Conservation (phyloP, 23 tunicate species). For the Ciona savignyi region DNA sequence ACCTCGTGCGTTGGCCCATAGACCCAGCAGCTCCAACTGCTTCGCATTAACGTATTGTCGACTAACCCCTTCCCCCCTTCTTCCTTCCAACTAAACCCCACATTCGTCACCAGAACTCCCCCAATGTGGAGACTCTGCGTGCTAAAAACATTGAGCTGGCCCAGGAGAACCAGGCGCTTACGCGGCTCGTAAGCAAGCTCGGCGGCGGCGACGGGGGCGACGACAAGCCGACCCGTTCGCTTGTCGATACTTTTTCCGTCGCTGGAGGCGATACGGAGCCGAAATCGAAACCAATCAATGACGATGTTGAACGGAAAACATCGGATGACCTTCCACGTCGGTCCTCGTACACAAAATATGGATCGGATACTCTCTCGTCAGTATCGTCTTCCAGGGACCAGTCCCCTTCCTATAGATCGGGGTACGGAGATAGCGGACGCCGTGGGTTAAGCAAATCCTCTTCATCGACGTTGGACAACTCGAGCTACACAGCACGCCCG, state of each 20-base stretch:
- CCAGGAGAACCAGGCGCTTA: slow-evolving; percentile 60
- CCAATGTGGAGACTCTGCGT: slow-evolving; percentile 18
- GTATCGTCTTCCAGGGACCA: neutral
- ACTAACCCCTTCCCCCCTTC: neutral
- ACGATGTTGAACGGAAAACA: neutral
- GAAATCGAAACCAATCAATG: neutral
- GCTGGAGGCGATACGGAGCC: neutral
- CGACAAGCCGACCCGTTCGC: neutral
- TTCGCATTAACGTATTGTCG: neutral
- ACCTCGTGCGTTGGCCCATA: no score
- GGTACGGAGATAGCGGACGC: neutral
- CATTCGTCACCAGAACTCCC: slow-evolving; percentile 32
- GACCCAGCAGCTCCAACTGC: neutral
- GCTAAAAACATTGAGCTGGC: slow-evolving; percentile 50
- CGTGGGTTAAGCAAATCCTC: neutral
- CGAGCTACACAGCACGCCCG: neutral
- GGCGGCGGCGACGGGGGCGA: slow-evolving; percentile 12
- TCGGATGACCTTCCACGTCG: neutral
- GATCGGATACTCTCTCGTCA: neutral
- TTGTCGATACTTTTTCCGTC: neutral
- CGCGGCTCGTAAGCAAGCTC: slow-evolving; percentile 42
- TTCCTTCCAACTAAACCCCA: slow-evolving; percentile 4
- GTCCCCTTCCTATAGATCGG: neutral
- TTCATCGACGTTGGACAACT: neutral
- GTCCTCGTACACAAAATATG: neutral